These are phyloP conservation scores for Nasua narica DNA, from an alignment of 2,797 vertebrate genomes.

Conservation along the genomic window DNA sequence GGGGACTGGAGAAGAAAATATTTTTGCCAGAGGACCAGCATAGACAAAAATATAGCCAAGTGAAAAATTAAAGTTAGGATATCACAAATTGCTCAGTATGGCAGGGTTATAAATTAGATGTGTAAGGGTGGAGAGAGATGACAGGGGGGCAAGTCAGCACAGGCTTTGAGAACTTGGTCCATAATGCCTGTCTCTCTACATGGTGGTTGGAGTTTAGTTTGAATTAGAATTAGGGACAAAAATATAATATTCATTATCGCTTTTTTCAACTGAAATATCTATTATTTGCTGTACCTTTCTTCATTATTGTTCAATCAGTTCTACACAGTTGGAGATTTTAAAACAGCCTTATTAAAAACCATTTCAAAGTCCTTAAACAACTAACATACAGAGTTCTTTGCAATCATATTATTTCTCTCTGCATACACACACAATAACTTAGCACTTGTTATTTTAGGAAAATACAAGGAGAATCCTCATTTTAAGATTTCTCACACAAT, in stretches of 20 bases:
- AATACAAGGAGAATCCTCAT: neutral
- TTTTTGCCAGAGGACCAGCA: neutral
- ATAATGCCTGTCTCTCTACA: neutral
- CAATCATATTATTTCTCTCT: neutral
- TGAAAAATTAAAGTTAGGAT: neutral
- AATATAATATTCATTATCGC: neutral
- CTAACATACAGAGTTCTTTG: neutral
- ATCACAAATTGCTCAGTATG: neutral
- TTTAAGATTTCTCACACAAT: neutral
- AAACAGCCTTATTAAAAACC: too few species aligned
- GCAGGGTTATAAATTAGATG: neutral
- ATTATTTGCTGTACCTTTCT: neutral
- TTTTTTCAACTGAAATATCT: neutral
- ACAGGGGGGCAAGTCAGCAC: neutral
- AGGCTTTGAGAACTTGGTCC: neutral
- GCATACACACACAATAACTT: neutral
- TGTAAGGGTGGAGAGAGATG: neutral
- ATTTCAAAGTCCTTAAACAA: neutral
- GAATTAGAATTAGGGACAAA: neutral
- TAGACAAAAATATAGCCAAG: neutral
- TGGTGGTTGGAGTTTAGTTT: too few species aligned
- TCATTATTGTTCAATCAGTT: neutral
- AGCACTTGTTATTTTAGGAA: neutral
- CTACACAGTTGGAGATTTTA: neutral
- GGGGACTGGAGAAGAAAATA: neutral